Base-by-base conservation (phyloP, 2,113 vertebrate genomes). In the Notothenia coriiceps region DNA sequence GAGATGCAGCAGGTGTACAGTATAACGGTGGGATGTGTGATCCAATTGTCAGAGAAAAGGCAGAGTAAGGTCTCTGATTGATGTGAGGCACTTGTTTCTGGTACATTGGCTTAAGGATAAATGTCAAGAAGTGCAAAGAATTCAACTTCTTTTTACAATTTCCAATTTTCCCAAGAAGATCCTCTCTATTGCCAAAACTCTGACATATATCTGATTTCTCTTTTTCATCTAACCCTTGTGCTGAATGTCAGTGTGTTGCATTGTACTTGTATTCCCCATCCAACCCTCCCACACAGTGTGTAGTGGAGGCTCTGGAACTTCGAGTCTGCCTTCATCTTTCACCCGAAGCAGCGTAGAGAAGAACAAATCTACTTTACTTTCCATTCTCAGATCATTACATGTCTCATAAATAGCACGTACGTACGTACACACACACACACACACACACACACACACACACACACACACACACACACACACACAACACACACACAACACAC, bases 231-330 rank as follows among this genome's bases (percentile, higher is more conserved):
- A 18, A 33, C 46, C 68, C 57, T 77, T 12, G 6, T 35, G 60
- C 12, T 70, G 67, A 46, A 87, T 71, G 66, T 79, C 52, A 51
- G 60, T 63, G 64, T 22, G 29, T 76, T 80, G 69, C 62, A 65
- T 77, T 82, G 65, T 50, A 5, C 66, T 76, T 47, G 43, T 80
- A 18, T 60, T 77, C 46, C 59, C 59, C 10, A 47, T 79, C 43
- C 79, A 75, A 75, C 18, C 60, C 83, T 86, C 88, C 88, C 66
- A 86, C 87, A 85, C 86, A 77, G 35, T n/a, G 47, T 56, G 75
- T 22, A 78, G 64, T 18, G 66, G 79, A 90, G 89, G 89, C 74
- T 88, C 87, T 88, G 73, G 72, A 77, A 61, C 79, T 83, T 81
- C 44, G 10, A 77, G 81, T 75, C 68, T 83, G 83, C 68, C 70